Conservation (phyloP, 2,113 vertebrate species). For the Gila orcuttii region DNA sequence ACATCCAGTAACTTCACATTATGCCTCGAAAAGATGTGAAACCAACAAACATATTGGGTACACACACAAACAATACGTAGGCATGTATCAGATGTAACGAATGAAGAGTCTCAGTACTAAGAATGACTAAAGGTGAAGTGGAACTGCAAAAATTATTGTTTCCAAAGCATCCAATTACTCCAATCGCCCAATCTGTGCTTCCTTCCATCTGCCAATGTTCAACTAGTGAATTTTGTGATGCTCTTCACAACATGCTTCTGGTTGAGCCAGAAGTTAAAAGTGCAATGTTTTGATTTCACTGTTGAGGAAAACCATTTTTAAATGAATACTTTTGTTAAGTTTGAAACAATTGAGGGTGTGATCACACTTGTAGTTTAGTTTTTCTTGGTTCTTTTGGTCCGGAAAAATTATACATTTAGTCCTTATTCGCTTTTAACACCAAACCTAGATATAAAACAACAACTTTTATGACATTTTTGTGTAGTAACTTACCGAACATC, state of each 20-base stretch:
- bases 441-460: too few species aligned
- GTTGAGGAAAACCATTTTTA: not conserved
- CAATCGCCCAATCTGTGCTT: not conserved
- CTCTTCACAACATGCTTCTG: not conserved
- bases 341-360: not conserved
- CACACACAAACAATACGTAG: not conserved
- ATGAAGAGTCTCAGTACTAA: not conserved
- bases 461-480: too few species aligned
- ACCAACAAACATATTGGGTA: constrained; percentile 1
- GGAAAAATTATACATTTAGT: too few species aligned
- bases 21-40: constrained; percentile 4
- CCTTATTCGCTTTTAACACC: too few species aligned
- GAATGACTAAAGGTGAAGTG: constrained; percentile 22
- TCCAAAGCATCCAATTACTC: not conserved
- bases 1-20: constrained; percentile 38
- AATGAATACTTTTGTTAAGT: not conserved
- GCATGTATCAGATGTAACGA: constrained; percentile 15
- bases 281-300: not conserved
- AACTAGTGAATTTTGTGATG: not conserved
- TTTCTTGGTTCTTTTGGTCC: too few species aligned
- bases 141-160: not conserved
- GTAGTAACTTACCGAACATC: too few species aligned
- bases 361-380: too few species aligned
- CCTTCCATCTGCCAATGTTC: not conserved
- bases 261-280: not conserved